Evolutionary conservation across 2,888 invertebrate genomes (phyloP), one percentile per base, ranked within the genome.

Genomic region (Zonitis immaculata): DNA sequence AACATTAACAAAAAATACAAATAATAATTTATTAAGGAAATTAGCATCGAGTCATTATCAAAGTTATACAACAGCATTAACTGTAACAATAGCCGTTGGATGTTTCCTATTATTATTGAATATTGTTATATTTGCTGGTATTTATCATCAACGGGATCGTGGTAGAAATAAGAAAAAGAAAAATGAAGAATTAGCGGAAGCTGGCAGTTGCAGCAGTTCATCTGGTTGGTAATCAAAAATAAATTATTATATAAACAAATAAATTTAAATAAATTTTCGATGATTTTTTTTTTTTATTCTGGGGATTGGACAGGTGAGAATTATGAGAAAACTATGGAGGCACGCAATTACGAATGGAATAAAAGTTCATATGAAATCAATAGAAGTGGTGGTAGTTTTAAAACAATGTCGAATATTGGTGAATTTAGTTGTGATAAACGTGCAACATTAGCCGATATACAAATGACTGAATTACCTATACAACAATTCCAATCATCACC

Each of bases 61-160:
- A 71, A 91, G 89, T 54, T 92, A 93, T 73, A 91, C 92, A 6
- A 91, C 92, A 0, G 93, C 93, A 0, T 78, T 94, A 14, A 89
- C 91, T 6, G 90, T 93, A 25, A 93, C 93, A 0, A 90, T 92
- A 58, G 90, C 88, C 1, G 90, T 91, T 7, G 91, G 91, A 1
- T 90, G 91, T 66, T 90, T 91, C 62, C 80, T 92, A 6, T 78
- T 92, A 7, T 78, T 91, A 25, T 79, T 92, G 22, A 92, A 92
- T 69, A 86, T 91, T 9, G 79, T 91, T 20, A 93, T 94, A 63
- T 93, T 93, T 67, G 91, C 91, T 42, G 92, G 92, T 1, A 91
- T 91, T 57, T 92, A 91, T 69, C 90, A 91, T 67, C 91, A 91
- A 73, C 81, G 91, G 1, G 91, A 90, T 64, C 67, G 79, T 64